Base-by-base conservation (phyloP, 2,888 invertebrate species). In the Cantharis rustica region DNA sequence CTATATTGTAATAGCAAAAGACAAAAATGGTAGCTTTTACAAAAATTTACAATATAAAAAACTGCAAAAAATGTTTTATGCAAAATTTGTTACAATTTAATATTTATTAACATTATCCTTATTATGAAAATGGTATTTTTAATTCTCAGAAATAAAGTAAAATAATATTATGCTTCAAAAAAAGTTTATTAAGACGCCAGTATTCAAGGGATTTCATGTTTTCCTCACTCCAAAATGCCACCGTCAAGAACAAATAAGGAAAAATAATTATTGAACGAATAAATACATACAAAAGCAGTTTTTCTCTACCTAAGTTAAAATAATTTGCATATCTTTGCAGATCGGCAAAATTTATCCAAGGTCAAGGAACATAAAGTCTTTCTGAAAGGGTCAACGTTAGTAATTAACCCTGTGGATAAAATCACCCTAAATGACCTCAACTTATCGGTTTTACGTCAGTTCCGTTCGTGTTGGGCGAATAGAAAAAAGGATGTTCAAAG, bases 391-490 rank as follows among this genome's bases (percentile, higher is more conserved):
- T 75, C 75, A 78, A 68, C 62, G 20, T 16, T 71, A 26, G 75
- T 62, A 72, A 68, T 77, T 77, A 72, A 77, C 69, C 77, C 26
- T 17, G 68, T 47, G 61, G 15, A 27, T 31, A 72, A 27, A 27
- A 64, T 72, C 75, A 75, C 75, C 75, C 77, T 63, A 20, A 62
- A 68, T 69, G 64, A 72, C 68, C 68, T 72, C 31, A 66, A 66
- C 20, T 66, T 66, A 66, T 66, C 64, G 20, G 64, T 66, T 66
- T 66, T 61, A 75, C 77, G 72, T 77, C 74, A 77, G 17, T 72
- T 72, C 70, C 82, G 63, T 15, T 82, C 81, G 16, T 80, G 70
- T 16, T 75, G 64, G 73, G 23, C 64, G 20, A 27, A 31, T n/a
- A 20, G 26, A 69, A 69, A 66, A 73, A 62, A 68, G 61, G 73